Base-by-base conservation (phyloP, 1,140 invertebrate genomes). In the Hylaeus volcanicus region DNA sequence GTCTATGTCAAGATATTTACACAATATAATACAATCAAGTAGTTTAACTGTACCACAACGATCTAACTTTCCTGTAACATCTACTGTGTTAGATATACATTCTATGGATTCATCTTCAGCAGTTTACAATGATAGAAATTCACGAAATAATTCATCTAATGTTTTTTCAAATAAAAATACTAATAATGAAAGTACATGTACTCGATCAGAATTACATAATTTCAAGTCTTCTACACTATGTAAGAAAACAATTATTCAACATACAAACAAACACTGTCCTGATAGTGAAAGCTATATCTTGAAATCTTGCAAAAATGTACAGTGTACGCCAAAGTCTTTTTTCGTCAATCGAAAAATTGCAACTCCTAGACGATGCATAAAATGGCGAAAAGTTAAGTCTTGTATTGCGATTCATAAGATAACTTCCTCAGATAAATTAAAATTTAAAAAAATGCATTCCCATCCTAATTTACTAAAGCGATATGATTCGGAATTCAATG, bases 311-410 rank as follows among this genome's bases (percentile, higher is more conserved):
- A 85, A 83, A 71, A 82, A 70, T 56, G 37, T 58, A 60, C 76
- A 74, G 14, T 88, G 85, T 61, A 41, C 61, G 78, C 61, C 39
- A n/a, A 84, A 71, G 71, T 74, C 65, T 55, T 63, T 69, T 2
- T 58, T 66, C 51, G 11, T 60, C 15, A 77, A 26, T 60, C 89
- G 87, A 56, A 90, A 87, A 78, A 68, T 76, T 39, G 1, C 81
- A 53, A 74, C 60, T 43, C 85, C 89, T 0, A 82, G 78, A 51
- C 86, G 89, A 37, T 90, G 88, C 55, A 71, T 90, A 6, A 89
- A 86, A 5, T 92, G 90, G 90, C 86, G 81, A 45, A 90, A 82
- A 82, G 85, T 85, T n/a, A 89, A 86, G 45, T 91, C 90, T 5
- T 92, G 85, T 37, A 81, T 83, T 39, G 68, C 83, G 5, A 80